These are phyloP conservation scores for Galeopterus variegatus DNA, from an alignment of 2,113 vertebrate genomes.

Conservation along the genomic window DNA sequence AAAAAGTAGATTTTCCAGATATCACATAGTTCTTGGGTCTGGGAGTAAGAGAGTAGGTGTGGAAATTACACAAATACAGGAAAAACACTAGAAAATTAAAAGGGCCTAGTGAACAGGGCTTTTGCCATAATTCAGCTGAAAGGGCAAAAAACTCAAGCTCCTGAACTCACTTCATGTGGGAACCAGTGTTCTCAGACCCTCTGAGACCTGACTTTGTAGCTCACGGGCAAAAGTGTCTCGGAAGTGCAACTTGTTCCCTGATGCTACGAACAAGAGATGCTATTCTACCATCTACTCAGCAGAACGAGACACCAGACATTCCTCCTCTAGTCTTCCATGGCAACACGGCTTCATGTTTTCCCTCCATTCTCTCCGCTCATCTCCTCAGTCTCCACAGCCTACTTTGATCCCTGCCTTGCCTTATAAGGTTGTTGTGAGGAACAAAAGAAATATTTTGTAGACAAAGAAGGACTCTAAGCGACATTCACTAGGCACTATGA, in stretches of 20 bases:
- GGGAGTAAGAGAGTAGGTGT: not conserved
- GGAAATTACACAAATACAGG: conserved; percentile 21
- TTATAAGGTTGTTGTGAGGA: not conserved
- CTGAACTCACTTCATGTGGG: not conserved
- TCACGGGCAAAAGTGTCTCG: not conserved
- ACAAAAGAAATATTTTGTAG: conserved; percentile 17
- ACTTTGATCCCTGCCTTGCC: not conserved
- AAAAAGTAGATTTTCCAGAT: too few relatives aligned
- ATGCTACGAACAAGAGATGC: not conserved
- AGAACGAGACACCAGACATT: rapidly evolving
- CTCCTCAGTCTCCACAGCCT: not conserved
- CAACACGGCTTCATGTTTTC: not conserved
- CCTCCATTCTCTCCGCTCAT: not conserved
- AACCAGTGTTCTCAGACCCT: too few relatives aligned
- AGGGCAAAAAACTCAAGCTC: not conserved
- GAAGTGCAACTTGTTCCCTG: not conserved
- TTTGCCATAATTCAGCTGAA: not conserved
- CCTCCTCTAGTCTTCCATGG: not conserved
- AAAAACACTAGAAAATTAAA: conserved; percentile 33
- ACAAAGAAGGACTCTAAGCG: not conserved
- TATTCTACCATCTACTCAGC: not conserved
- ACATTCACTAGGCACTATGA: not conserved
- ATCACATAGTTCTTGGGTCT: not conserved
- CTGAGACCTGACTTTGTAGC: not conserved
- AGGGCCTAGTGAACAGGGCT: not conserved